These are phyloP conservation scores for Nemotelus pantherinus DNA, from an alignment of 2,888 invertebrate genomes.

Conservation along the genomic window DNA sequence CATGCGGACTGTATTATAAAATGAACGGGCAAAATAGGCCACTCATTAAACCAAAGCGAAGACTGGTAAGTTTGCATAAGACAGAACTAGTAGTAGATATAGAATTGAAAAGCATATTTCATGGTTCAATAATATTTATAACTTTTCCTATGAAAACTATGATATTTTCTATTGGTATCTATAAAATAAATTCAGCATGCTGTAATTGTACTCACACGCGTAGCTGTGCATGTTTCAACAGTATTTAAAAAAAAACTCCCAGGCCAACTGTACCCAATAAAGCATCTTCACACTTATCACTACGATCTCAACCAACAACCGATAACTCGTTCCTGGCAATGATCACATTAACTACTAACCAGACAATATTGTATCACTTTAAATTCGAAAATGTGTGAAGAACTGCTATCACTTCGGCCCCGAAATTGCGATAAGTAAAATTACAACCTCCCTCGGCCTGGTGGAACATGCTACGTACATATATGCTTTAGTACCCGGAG, in stretches of 20 bases:
- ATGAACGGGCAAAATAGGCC: slow-evolving; percentile 99
- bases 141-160: not conserved
- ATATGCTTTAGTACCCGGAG: not conserved
- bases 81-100: slow-evolving; percentile 31
- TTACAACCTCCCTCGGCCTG: slow-evolving; percentile 17
- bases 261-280: no score
- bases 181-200: no score
- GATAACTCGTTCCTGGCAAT: not conserved
- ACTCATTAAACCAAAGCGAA: slow-evolving; percentile 98
- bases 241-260: no score
- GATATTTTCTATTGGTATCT: not conserved
- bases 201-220: no score
- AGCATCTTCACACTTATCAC: no score
- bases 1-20: slow-evolving; percentile 99
- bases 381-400: slow-evolving; percentile 32
- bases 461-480: not conserved
- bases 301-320: no score
- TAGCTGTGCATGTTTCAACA: no score
- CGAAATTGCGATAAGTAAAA: slow-evolving; percentile 16
- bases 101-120: not conserved
- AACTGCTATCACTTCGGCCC: slow-evolving; percentile 30
- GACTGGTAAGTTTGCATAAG: slow-evolving; percentile 87
- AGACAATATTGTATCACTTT: slow-evolving; percentile 37
- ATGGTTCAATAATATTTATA: not conserved
- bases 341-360: slow-evolving; percentile 19